These are phyloP conservation scores for Percina caprodes DNA, from an alignment of 2,113 vertebrate species.

Conservation along the genomic window DNA sequence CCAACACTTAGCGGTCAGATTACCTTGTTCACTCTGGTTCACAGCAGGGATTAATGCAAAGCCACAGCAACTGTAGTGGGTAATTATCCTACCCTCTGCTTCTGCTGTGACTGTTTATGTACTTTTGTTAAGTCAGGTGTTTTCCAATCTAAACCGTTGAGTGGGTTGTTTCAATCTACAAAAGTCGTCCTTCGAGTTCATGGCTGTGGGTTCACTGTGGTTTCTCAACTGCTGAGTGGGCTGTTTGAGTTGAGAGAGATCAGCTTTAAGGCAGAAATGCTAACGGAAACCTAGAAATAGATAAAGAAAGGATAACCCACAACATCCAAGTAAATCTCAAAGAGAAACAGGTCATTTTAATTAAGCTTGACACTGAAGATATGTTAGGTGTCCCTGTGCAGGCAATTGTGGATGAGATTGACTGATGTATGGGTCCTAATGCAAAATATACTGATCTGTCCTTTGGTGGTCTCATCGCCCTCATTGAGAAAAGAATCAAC, in stretches of 20 bases:
- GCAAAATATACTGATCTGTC: neutral
- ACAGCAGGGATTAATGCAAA: slow-evolving; percentile 29
- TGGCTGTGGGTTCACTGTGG: slow-evolving; percentile 36
- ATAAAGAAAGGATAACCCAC: neutral
- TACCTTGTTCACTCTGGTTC: neutral
- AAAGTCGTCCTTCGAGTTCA: slow-evolving; percentile 39
- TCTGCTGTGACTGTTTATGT: slow-evolving; percentile 29
- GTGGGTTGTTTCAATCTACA: slow-evolving; percentile 54
- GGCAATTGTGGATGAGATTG: neutral
- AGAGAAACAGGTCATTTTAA: neutral
- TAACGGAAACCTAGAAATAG: neutral
- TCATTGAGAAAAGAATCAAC: neutral
- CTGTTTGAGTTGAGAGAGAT: slow-evolving; percentile 55
- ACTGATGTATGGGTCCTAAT: neutral
- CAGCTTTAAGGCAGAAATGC: slow-evolving; percentile 51
- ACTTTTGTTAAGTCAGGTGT: slow-evolving; percentile 44
- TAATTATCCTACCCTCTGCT: slow-evolving; percentile 15
- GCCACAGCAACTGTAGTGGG: slow-evolving; percentile 15
- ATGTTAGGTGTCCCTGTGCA: neutral
- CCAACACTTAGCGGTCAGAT: slow-evolving; percentile 5
- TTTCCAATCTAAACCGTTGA: slow-evolving; percentile 55
- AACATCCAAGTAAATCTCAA: neutral
- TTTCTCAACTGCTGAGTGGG: slow-evolving; percentile 65
- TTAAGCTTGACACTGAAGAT: neutral
- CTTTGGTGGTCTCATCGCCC: slow-evolving; percentile 1